These are phyloP conservation scores for Kryptolebias ocellatus DNA, from an alignment of 2,797 vertebrate genomes.

Conservation along the genomic window DNA sequence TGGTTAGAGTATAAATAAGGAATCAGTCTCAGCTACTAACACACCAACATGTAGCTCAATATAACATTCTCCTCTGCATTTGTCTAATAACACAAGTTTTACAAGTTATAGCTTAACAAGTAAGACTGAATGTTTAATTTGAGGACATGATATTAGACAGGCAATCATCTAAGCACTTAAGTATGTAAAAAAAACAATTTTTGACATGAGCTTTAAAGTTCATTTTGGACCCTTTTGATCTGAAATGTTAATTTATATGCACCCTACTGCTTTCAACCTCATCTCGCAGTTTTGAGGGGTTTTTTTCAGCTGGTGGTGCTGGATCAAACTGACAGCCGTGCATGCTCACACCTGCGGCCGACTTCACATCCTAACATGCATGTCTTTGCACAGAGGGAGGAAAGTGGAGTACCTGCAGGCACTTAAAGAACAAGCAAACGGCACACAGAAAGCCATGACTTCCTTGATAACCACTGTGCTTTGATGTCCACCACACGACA, in stretches of 20 bases:
- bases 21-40: no score
- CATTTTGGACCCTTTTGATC: background rate
- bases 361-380: background rate
- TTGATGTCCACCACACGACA: background rate
- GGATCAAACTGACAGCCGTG: slow-evolving; percentile 10
- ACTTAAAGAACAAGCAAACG: background rate
- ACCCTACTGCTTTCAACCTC: background rate
- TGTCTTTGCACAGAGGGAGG: slow-evolving; percentile 12
- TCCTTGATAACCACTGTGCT: background rate
- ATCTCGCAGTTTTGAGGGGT: background rate
- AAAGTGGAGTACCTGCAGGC: background rate
- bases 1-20: no score
- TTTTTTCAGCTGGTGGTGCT: background rate
- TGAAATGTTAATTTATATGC: slow-evolving; percentile 1
- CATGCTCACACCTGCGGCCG: slow-evolving; percentile 5
- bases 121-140: no score
- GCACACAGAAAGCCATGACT: background rate
- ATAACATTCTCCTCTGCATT: no score
- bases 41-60: no score
- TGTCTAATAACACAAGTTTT: background rate
- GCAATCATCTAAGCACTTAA: background rate
- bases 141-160: no score
- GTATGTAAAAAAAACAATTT: background rate
- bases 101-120: background rate
- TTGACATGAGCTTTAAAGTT: background rate